Evolutionary conservation across 2,888 invertebrate genomes (phyloP).

Genomic region (Andrena praecox): DNA sequence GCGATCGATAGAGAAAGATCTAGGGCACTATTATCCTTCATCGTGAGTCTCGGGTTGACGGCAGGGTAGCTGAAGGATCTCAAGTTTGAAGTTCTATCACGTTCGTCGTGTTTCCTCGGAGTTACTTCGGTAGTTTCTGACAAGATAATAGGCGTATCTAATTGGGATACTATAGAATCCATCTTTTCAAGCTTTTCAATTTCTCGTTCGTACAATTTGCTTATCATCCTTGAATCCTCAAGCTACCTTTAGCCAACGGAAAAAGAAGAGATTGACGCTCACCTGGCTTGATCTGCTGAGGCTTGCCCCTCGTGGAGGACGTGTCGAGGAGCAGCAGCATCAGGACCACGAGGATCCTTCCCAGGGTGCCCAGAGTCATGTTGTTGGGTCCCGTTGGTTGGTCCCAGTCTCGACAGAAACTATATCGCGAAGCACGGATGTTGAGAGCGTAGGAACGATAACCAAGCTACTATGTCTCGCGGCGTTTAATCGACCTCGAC

Average conservation of each 20-base stretch:
- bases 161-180: no score
- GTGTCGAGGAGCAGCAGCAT: conserved; percentile 42
- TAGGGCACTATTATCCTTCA: background rate
- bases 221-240: background rate
- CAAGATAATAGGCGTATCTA: no score
- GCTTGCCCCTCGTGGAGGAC: conserved; percentile 53
- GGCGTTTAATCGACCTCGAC: conserved; percentile 29
- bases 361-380: conserved; percentile 64
- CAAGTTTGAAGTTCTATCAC: background rate
- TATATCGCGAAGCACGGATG: background rate
- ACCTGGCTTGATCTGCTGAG: conserved; percentile 76
- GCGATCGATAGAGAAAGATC: background rate
- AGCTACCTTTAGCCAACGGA: background rate
- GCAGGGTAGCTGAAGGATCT: background rate
- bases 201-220: no score
- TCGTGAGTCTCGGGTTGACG: no score
- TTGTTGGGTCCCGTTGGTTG: conserved; percentile 46
- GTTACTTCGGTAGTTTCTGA: no score
- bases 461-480: background rate
- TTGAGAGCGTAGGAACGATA: background rate
- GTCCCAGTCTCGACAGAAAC: conserved; percentile 14
- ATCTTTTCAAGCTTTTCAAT: no score
- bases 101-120: background rate
- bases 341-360: conserved; percentile 63
- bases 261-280: conserved; percentile 40